Base-by-base conservation (phyloP, 2,888 invertebrate species). In the Corythucha ciliata region DNA sequence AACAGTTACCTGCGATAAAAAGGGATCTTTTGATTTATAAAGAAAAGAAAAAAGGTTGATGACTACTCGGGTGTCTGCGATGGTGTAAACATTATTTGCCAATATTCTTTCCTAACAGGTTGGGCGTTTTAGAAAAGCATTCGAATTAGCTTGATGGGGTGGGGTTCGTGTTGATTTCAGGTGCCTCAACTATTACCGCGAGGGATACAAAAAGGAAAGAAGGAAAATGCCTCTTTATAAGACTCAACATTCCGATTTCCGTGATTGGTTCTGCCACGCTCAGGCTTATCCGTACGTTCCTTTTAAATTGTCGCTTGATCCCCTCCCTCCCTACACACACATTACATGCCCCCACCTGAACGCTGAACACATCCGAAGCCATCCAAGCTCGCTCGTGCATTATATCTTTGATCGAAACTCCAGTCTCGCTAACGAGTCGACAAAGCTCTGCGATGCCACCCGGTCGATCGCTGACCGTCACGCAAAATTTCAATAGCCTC, bases 321-420 rank as follows among this genome's bases (percentile, higher is more conserved):
- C 29, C 29, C 29, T 29, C 12, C 10, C n/a, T n/a, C n/a, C n/a
- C n/a, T n/a, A n/a, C n/a, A n/a, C n/a, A n/a, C n/a, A n/a, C n/a
- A 36, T 14, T 57, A 59, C 61, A 63, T n/a, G n/a, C n/a, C n/a
- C n/a, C n/a, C n/a, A 76, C 78, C 66, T 79, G 77, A 18, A 82
- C 82, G 59, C 79, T 79, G 66, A 91, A 92, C 41, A 96, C 84
- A 66, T 96, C 93, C 2, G 81, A 79, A 53, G 80, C 81, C 12
- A 94, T 78, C 93, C 93, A 94, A 2, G 94, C 93, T 48, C 94
- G 75, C 66, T 96, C 94, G 67, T 96, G 94, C 70, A 90, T 84
- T 53, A 96, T 91, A 65, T 94, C 94, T 68, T 94, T 96, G 58
- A 96, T 89, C 32, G 85, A 85, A 12, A 90, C 90, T 1, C 90